Conservation (phyloP, 2,113 vertebrate genomes). For the Notothenia coriiceps region DNA sequence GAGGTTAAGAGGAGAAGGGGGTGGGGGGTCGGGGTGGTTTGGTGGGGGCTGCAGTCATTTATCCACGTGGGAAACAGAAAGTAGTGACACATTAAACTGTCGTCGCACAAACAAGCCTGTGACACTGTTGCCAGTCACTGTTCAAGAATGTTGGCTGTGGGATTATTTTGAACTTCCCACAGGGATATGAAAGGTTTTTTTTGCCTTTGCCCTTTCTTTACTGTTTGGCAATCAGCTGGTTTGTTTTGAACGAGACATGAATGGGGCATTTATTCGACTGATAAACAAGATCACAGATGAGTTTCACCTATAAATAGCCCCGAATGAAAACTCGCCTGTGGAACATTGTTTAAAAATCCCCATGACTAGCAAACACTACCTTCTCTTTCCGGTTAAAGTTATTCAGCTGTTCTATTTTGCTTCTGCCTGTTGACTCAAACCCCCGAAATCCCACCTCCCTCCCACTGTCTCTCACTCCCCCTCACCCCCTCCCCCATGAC, state of each 20-base stretch:
- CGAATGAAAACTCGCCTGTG: conserved; percentile 26
- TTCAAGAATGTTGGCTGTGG: conserved; percentile 48
- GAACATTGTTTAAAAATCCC: conserved; percentile 37
- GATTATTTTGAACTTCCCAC: conserved; percentile 61
- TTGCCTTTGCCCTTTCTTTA: conserved; percentile 26
- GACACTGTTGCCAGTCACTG: conserved; percentile 59
- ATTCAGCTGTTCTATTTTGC: conserved; percentile 37
- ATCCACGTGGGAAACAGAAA: conserved; percentile 76
- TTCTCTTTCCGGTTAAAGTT: conserved; percentile 15
- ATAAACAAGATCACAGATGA: conserved; percentile 13
- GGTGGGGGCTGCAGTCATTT: conserved; percentile 54
- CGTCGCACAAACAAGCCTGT: conserved; percentile 56
- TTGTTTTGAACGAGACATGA: conserved; percentile 21
- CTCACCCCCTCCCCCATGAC: not conserved
- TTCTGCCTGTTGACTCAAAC: not conserved
- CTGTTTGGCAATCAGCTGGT: conserved; percentile 58
- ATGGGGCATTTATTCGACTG: conserved; percentile 27
- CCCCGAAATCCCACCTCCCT: not conserved
- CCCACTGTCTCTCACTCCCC: not conserved
- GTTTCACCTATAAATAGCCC: conserved; percentile 40
- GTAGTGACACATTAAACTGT: conserved; percentile 71
- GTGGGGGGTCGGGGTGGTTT: conserved; percentile 33
- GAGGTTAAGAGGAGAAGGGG: conserved; percentile 38
- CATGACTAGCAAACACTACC: not conserved
- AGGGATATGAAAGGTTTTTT: conserved; percentile 24